phyloP scores from a whole-genome alignment of 2,888 invertebrate species.

The Crepidodera aurea region DNA sequence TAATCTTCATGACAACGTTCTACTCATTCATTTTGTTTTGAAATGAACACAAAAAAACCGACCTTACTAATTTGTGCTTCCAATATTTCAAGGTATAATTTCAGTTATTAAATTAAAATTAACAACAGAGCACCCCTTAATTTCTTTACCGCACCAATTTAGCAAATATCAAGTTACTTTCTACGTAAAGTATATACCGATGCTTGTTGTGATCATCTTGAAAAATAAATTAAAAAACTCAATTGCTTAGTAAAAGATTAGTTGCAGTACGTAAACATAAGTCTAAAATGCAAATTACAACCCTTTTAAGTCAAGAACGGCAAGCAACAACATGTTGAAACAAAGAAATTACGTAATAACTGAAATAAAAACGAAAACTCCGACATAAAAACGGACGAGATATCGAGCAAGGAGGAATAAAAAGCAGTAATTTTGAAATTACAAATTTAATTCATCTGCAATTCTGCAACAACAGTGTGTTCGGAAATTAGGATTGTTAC shows the following conservation, averaged over 20 bases:
- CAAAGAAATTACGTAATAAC: slow-evolving; percentile 29
- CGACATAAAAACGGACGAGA: slow-evolving; percentile 25
- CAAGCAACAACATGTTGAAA: slow-evolving; percentile 18
- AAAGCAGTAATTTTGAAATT: slow-evolving; percentile 48
- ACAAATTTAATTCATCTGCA: slow-evolving; percentile 46
- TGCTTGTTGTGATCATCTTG: neutral
- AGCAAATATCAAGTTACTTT: no score
- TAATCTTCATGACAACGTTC: no score
- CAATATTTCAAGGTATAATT: no score
- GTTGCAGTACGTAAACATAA: neutral
- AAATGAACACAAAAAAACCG: no score
- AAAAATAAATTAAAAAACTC: neutral
- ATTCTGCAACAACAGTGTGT: slow-evolving; percentile 41
- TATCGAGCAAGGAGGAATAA: slow-evolving; percentile 36
- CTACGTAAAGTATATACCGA: no score
- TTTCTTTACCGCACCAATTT: no score
- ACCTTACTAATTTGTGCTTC: no score
- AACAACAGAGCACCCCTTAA: no score
- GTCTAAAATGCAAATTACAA: slow-evolving; percentile 20
- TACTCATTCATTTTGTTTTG: no score
- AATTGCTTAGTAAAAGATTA: neutral
- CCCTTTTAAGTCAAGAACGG: slow-evolving; percentile 6
- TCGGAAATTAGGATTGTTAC: slow-evolving; percentile 52
- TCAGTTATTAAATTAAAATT: no score
- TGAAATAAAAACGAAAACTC: slow-evolving; percentile 15